phyloP scores from a whole-genome alignment of 2,797 vertebrate genomes.

The Lateolabrax maculatus region DNA sequence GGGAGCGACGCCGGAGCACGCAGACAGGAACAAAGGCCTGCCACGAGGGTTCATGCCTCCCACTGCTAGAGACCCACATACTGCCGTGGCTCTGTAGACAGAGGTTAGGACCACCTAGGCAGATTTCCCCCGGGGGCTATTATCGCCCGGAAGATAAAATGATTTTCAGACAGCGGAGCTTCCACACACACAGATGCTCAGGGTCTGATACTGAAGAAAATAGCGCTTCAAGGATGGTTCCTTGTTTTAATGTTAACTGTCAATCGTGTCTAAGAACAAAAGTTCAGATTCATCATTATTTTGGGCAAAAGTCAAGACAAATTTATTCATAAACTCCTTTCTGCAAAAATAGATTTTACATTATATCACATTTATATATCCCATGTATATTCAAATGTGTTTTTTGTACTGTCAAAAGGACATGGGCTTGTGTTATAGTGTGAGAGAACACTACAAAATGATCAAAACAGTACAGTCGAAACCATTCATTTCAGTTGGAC shows the following conservation, averaged over 20 bases:
- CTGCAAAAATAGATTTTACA: neutral
- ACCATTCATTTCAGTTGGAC: neutral
- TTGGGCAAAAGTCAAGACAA: conserved; percentile 35
- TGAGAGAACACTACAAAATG: neutral
- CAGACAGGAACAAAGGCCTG: conserved; percentile 80
- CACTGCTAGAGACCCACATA: conserved; percentile 70
- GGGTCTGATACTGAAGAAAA: conserved; percentile 51
- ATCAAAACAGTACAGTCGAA: conserved; percentile 13
- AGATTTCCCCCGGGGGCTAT: conserved; percentile 81
- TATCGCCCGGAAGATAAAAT: conserved; percentile 80
- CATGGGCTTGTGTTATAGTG: neutral
- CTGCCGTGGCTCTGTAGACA: conserved; percentile 66
- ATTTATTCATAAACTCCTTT: conserved; percentile 28
- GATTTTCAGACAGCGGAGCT: conserved; percentile 76
- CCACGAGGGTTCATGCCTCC: conserved; percentile 76
- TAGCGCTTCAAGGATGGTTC: conserved; percentile 43
- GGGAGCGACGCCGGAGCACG: conserved; percentile 61
- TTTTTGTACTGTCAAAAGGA: conserved; percentile 28
- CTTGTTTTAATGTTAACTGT: conserved; percentile 20
- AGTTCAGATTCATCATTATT: conserved; percentile 55
- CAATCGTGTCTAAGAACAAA: conserved; percentile 37
- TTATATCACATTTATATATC: no score
- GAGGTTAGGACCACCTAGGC: conserved; percentile 82
- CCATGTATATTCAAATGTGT: conserved; percentile 9
- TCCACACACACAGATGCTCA: conserved; percentile 60